These are phyloP conservation scores for Dendrolimus kikuchii DNA, from an alignment of 1,140 invertebrate genomes.

Conservation along the genomic window DNA sequence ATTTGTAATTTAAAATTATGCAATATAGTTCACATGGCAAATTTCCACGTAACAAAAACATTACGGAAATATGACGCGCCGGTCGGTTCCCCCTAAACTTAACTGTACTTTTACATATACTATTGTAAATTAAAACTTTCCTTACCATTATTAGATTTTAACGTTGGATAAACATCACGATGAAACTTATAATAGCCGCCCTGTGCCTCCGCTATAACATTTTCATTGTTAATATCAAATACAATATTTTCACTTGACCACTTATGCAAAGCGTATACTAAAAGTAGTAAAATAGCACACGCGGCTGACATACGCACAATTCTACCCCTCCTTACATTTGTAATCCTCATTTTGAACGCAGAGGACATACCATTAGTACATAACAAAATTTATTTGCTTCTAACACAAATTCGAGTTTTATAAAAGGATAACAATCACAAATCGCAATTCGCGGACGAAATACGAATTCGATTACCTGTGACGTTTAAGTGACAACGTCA, in stretches of 20 bases:
- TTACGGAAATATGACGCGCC: conserved; percentile 17
- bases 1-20: neutral
- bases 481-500: conserved; percentile 18
- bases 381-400: conserved; percentile 19
- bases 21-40: conserved; percentile 12
- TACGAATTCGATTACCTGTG: neutral
- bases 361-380: conserved; percentile 14
- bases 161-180: conserved; percentile 45
- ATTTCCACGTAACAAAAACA: conserved; percentile 34
- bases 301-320: conserved; percentile 43
- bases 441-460: conserved; percentile 3
- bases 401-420: conserved; percentile 2
- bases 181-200: conserved; percentile 43
- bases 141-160: conserved; percentile 32
- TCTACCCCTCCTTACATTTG: conserved; percentile 56
- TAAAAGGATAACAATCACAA: conserved; percentile 6
- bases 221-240: conserved; percentile 19
- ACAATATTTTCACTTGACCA: conserved; percentile 40
- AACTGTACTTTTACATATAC: conserved; percentile 33
- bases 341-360: conserved; percentile 49
- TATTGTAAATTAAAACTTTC: conserved; percentile 4
- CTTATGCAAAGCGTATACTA: conserved; percentile 52
- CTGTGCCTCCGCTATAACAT: conserved; percentile 23
- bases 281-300: conserved; percentile 43
- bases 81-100: conserved; percentile 29